Percentiles rank a stretch among this genome's conserved stretches.
phyloP scores from a whole-genome alignment of 2,113 vertebrate genomes.

The Loxodonta africana region DNA sequence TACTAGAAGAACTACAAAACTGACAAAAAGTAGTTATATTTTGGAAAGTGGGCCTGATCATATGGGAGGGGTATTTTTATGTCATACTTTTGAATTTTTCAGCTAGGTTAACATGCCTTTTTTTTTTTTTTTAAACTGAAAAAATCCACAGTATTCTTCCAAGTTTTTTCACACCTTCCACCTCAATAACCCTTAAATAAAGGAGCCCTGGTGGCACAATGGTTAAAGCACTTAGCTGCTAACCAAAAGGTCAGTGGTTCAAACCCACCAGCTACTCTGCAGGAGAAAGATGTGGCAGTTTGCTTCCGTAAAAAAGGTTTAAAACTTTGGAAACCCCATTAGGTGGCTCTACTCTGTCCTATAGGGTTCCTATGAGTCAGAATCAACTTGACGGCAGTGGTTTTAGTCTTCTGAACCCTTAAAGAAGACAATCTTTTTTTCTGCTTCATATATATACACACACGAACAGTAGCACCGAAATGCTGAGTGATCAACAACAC shows the following conservation, averaged over 20 bases:
- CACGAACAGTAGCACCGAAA: neutral
- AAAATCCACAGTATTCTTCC: neutral
- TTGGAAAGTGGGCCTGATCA: neutral
- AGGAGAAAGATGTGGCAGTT: no score
- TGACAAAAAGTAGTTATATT: neutral
- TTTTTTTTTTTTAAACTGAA: neutral
- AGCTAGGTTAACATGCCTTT: neutral
- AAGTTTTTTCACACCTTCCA: constrained; percentile 36
- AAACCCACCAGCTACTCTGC: no score
- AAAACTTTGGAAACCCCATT: no score
- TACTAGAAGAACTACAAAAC: constrained; percentile 35
- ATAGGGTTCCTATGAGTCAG: no score
- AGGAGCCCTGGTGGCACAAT: no score
- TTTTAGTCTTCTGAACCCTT: neutral
- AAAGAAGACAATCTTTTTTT: neutral
- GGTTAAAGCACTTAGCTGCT: no score
- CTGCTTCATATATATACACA: neutral
- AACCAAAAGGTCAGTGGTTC: no score
- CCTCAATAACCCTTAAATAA: neutral
- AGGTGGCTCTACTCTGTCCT: no score
- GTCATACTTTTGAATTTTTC: constrained; percentile 4
- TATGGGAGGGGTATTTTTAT: neutral
- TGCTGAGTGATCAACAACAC: neutral
- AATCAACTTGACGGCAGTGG: no score
- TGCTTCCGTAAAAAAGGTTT: no score